phyloP scores from a whole-genome alignment of 2,113 vertebrate species.

The Mellivora capensis region DNA sequence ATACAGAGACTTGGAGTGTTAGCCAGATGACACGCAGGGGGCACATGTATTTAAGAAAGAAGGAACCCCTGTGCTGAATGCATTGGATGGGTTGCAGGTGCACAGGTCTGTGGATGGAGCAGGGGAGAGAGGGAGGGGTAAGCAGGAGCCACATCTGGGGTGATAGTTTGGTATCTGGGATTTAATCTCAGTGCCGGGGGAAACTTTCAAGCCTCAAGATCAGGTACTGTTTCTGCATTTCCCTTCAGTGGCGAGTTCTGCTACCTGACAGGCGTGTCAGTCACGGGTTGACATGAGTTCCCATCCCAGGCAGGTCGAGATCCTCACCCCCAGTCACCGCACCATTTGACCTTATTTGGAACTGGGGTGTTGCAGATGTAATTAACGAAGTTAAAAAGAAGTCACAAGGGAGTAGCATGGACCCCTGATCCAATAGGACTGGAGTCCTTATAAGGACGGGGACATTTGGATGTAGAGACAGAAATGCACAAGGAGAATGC shows the following conservation, averaged over 20 bases:
- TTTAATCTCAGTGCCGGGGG: not conserved
- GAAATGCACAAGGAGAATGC: not conserved
- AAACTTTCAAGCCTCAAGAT: not conserved
- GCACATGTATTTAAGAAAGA: not conserved
- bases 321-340: too few species aligned
- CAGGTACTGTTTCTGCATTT: not conserved
- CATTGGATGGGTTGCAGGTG: not conserved
- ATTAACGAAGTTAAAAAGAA: not conserved
- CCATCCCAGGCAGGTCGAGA: not conserved
- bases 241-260: not conserved
- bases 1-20: too few species aligned
- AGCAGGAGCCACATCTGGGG: not conserved
- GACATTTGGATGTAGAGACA: not conserved
- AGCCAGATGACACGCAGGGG: not conserved
- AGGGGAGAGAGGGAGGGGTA: too few species aligned
- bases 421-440: not conserved
- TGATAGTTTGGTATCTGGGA: not conserved
- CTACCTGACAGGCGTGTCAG: not conserved
- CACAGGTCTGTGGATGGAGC: not conserved
- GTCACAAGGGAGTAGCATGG: not conserved
- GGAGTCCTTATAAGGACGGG: not conserved
- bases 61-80: not conserved
- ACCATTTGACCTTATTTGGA: not conserved
- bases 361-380: not conserved
- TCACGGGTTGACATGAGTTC: not conserved